Evolutionary conservation across 2,888 invertebrate genomes (phyloP), one percentile per base, ranked within the genome.

Genomic region (Oligia strigilis): DNA sequence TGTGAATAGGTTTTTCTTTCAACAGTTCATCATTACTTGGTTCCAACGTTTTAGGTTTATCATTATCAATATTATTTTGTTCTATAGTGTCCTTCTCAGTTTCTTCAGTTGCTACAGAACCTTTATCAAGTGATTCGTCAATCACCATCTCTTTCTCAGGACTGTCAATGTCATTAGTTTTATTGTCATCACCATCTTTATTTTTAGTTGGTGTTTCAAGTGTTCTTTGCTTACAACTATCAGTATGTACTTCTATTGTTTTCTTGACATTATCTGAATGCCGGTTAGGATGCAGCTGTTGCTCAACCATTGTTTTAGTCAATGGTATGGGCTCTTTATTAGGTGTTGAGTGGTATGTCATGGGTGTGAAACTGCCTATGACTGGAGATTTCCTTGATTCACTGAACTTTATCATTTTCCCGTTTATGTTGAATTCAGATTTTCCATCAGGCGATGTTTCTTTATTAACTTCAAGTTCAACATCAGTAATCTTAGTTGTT

Each of bases 261-360:
- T 97, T 96, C 84, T 96, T 97, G 11, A 94, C 92, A 91, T 95
- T 96, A 86, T 97, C 97, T 62, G 95, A 95, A 91, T 96, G 95
- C 81, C 96, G 93, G 78, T 90, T 96, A 17, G 97, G 96, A 82
- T 97, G 96, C 76, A 97, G 86, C 65, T 97, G 97, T 87, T 94
- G 94, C 76, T 97, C 95, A 6, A 97, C 96, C 97, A 96, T 97
- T 3, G 94, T 96, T 90, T 97, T 97, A 49, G 97, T 97, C 23
- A 97, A 91, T 64, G 97, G 97, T 84, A 95, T 95, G 40, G 95
- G 95, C 88, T 97, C 97, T 91, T 97, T 97, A 83, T 95, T 97
- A 60, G 97, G 96, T 62, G 97, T 97, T 78, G 97, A 97, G 87
- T 96, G 96, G 91, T 92, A 96, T 81, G 96, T 94, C 95, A 96